A percentile compares a stretch with the other conserved stretches of the same genome.
phyloP scores from a whole-genome alignment of 1,140 invertebrate genomes.

The Pentalonia nigronervosa region DNA sequence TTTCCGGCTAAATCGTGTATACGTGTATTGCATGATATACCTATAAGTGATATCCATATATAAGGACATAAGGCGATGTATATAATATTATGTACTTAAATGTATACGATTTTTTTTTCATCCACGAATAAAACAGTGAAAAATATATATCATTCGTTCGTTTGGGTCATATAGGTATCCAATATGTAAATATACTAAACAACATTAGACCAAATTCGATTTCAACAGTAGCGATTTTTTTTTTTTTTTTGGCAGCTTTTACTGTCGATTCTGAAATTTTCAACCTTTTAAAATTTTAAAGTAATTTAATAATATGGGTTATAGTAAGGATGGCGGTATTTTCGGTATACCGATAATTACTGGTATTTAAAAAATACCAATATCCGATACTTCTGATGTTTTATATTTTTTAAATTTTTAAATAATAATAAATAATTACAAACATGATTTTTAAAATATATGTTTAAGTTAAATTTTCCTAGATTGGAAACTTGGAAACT shows the following conservation, averaged over 20 bases:
- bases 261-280: not conserved
- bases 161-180: not conserved
- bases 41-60: not conserved
- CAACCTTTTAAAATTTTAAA: not conserved
- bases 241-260: not conserved
- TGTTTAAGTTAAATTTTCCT: too few species aligned
- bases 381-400: too few species aligned
- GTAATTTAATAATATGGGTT: not conserved
- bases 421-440: too few species aligned
- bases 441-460: too few species aligned
- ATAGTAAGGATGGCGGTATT: too few species aligned
- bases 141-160: not conserved
- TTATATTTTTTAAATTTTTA: too few species aligned
- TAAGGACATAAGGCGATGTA: not conserved
- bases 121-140: not conserved
- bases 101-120: not conserved
- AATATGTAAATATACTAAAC: not conserved
- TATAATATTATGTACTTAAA: not conserved
- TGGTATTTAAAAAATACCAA: too few species aligned
- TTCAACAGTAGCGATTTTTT: too few species aligned
- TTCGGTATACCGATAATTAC: too few species aligned
- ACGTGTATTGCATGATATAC: not conserved
- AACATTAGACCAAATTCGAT: not conserved
- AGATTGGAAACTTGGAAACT: too few species aligned
- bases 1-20: conserved; percentile 2